Conservation (phyloP, 2,113 vertebrate species). For the Anarrhichthys ocellatus region DNA sequence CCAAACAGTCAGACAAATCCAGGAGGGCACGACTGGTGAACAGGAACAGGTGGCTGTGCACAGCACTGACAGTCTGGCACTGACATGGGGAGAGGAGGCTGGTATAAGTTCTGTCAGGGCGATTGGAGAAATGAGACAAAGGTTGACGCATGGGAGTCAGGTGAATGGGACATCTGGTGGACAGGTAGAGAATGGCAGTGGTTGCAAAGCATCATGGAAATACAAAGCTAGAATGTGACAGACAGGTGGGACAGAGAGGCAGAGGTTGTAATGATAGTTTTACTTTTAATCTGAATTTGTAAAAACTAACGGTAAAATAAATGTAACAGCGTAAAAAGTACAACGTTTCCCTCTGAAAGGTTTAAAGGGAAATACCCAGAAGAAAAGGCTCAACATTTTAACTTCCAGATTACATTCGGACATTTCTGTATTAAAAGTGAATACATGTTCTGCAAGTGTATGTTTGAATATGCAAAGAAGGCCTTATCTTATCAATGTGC, state of each 20-base stretch:
- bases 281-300: constrained; percentile 13
- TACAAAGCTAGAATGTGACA: background rate
- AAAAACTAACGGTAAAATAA: constrained; percentile 12
- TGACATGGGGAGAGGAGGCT: background rate
- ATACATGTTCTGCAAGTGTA: too few relatives aligned
- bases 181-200: background rate
- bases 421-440: too few relatives aligned
- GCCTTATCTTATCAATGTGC: too few relatives aligned
- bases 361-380: too few relatives aligned
- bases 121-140: background rate
- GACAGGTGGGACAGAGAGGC: background rate
- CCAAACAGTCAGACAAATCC: background rate
- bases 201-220: background rate
- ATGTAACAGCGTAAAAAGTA: background rate
- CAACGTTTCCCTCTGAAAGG: too few relatives aligned
- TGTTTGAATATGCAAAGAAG: too few relatives aligned
- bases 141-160: background rate
- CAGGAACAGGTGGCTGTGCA: background rate
- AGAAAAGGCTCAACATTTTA: too few relatives aligned
- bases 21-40: background rate
- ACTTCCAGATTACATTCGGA: too few relatives aligned
- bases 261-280: background rate
- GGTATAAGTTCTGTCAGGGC: background rate
- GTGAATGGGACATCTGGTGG: constrained; percentile 5
- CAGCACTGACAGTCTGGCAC: background rate